Evolutionary conservation across 2,113 vertebrate genomes (phyloP).

Genomic region (Theristicus caerulescens): DNA sequence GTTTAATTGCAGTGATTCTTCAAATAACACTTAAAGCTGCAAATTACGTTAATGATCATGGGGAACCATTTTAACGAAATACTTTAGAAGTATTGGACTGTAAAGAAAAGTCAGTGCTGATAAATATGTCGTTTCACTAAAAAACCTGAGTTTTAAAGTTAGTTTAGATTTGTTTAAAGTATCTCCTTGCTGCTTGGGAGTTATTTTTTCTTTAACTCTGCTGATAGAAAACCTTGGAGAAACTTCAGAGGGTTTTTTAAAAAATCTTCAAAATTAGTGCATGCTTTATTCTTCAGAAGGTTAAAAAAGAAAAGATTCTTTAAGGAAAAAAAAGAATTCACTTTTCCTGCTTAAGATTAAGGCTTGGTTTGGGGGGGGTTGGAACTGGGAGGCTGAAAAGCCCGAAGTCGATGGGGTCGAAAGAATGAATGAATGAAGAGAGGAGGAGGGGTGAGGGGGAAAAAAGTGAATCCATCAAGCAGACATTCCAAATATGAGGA

Average conservation of each 20-base stretch:
- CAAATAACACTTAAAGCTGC: not conserved
- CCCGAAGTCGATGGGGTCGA: not conserved
- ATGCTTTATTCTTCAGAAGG: not conserved
- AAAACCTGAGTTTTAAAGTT: not conserved
- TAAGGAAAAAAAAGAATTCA: not conserved
- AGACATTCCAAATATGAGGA: conserved; percentile 59
- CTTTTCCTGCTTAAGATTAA: not conserved
- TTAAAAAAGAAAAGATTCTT: not conserved
- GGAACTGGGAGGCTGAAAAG: conserved; percentile 44
- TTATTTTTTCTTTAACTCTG: not conserved
- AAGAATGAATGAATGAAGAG: conserved; percentile 36
- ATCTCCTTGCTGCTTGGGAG: not conserved
- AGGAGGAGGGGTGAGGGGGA: not conserved
- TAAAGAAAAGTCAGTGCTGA: not conserved
- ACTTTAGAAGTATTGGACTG: not conserved
- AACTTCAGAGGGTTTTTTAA: not conserved
- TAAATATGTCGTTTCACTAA: not conserved
- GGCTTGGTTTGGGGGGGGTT: not conserved
- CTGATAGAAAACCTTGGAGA: not conserved
- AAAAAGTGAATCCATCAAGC: conserved; percentile 57
- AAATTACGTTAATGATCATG: not conserved
- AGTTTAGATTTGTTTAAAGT: not conserved
- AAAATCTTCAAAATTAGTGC: not conserved
- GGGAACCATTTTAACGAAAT: not conserved
- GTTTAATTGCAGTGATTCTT: not conserved